Percentiles rank a stretch among this genome's conserved stretches.
Conservation (phyloP, 1,140 invertebrate genomes). For the Prorops nasuta region DNA sequence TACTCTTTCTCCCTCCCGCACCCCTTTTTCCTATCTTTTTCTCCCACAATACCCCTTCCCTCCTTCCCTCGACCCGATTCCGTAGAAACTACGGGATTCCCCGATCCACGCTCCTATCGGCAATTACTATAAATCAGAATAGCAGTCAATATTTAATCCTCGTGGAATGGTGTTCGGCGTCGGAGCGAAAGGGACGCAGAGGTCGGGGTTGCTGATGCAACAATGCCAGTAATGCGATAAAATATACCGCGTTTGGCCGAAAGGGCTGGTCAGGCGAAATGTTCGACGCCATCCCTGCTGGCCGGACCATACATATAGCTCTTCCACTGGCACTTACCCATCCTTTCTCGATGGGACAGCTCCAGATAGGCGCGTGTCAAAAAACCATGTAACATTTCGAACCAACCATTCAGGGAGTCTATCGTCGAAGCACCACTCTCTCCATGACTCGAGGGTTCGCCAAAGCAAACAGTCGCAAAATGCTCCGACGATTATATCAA, state of each 20-base stretch:
- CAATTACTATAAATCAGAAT: constrained; percentile 58
- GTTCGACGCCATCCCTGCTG: constrained; percentile 2
- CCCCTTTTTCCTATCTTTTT: constrained; percentile 20
- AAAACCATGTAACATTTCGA: constrained; percentile 22
- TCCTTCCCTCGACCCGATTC: constrained; percentile 9
- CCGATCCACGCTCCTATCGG: constrained; percentile 21
- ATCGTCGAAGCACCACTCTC: too few relatives aligned
- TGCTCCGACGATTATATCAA: too few relatives aligned
- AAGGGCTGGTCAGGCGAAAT: constrained; percentile 13
- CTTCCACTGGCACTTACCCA: constrained; percentile 12
- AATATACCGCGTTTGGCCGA: constrained; percentile 38
- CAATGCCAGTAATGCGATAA: constrained; percentile 50
- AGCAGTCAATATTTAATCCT: constrained; percentile 56
- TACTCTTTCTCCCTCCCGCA: constrained; percentile 22
- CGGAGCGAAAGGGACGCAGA: constrained; percentile 27
- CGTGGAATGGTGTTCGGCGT: constrained; percentile 46
- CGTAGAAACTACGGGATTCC: not conserved
- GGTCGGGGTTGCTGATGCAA: constrained; percentile 34
- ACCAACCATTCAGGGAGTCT: too few relatives aligned
- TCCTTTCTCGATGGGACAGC: constrained; percentile 16
- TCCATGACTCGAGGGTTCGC: too few relatives aligned
- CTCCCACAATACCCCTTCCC: constrained; percentile 9
- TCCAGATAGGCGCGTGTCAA: constrained; percentile 18
- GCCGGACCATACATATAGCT: too few relatives aligned
- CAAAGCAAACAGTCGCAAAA: too few relatives aligned